A percentile compares a stretch with the other conserved stretches of the same genome.
Evolutionary conservation across 2,113 vertebrate genomes (phyloP).

Genomic region (Takifugu flavidus): DNA sequence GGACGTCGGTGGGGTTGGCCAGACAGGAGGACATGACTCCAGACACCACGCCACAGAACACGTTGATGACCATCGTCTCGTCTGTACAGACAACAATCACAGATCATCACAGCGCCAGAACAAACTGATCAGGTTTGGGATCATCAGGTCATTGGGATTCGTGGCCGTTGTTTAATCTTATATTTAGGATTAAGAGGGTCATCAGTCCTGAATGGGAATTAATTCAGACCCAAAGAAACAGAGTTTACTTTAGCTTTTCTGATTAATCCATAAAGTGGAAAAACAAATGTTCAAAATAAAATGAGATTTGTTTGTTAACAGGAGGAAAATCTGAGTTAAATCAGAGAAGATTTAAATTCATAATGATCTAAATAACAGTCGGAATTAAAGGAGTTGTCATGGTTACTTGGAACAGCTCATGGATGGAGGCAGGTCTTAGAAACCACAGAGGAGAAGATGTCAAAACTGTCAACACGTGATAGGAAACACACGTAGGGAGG

Average conservation of each 20-base stretch:
- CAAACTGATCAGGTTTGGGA: slow-evolving; percentile 2
- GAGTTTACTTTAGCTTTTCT: not conserved
- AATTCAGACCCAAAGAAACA: slow-evolving; percentile 3
- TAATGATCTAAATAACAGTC: not conserved
- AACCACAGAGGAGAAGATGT: too few species aligned
- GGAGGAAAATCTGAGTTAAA: too few species aligned
- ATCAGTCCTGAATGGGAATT: not conserved
- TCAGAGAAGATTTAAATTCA: not conserved
- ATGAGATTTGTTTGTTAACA: not conserved
- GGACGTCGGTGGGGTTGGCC: slow-evolving; percentile 93
- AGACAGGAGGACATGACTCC: slow-evolving; percentile 92
- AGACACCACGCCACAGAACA: slow-evolving; percentile 94
- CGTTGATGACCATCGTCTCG: slow-evolving; percentile 93
- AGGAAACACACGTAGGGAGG: too few species aligned
- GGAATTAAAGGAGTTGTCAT: too few species aligned
- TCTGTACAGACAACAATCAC: slow-evolving; percentile 68
- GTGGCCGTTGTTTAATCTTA: too few species aligned
- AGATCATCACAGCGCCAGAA: not conserved
- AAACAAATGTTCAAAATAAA: not conserved
- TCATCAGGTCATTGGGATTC: not conserved
- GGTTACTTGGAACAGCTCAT: too few species aligned
- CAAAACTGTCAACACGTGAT: too few species aligned
- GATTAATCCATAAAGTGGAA: not conserved
- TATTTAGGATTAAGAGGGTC: too few species aligned
- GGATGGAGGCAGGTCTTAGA: too few species aligned